These are phyloP conservation scores for Eulacestoma nigropectus DNA, from an alignment of 2,113 vertebrate genomes.

Conservation along the genomic window DNA sequence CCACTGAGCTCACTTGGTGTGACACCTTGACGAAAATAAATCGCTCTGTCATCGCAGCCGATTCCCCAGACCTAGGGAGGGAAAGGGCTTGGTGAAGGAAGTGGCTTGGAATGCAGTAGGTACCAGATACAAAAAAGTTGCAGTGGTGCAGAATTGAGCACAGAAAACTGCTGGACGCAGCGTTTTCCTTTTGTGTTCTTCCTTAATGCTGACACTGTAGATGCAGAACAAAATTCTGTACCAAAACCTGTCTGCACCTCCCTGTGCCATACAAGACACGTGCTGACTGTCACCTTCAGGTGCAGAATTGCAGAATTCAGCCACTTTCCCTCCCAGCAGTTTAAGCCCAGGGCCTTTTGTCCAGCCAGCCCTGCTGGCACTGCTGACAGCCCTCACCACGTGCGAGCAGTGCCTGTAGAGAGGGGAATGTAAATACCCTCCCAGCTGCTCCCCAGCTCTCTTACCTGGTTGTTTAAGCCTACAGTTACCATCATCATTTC, in stretches of 20 bases:
- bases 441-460: neutral
- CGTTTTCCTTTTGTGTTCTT: neutral
- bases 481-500: conserved; percentile 93
- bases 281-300: neutral
- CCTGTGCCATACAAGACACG: neutral
- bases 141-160: neutral
- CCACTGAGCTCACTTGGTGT: conserved; percentile 91
- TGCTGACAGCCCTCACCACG: neutral
- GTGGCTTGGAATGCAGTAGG: neutral
- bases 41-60: conserved; percentile 78
- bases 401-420: neutral
- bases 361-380: neutral
- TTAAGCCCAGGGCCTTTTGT: neutral
- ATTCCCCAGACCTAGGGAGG: conserved; percentile 87
- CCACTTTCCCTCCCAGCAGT: neutral
- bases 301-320: neutral
- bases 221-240: neutral
- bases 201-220: neutral
- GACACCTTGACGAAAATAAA: conserved; percentile 92
- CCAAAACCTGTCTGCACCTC: neutral
- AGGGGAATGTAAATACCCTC: neutral
- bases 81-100: neutral
- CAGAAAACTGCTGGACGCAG: neutral
- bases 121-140: neutral
- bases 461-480: conserved; percentile 92